These are phyloP conservation scores for Drosophila peninsularis DNA, from an alignment of 2,888 invertebrate genomes.

Conservation along the genomic window DNA sequence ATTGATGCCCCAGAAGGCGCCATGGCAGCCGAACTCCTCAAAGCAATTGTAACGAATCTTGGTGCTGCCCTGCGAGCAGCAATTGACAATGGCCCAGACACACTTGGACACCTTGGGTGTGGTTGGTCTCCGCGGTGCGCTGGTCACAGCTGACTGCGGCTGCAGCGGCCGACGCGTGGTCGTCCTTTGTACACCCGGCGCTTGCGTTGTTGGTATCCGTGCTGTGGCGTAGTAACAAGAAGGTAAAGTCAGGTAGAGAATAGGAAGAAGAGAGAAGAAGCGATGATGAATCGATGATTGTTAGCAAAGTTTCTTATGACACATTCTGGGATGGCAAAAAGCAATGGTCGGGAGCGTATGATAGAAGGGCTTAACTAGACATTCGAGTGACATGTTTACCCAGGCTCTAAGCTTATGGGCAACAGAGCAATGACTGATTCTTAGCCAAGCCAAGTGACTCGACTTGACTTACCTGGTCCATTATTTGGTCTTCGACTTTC, in stretches of 20 bases:
- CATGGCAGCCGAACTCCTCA: conserved; percentile 89
- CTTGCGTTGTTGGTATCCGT: conserved; percentile 1
- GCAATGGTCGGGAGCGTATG: not conserved
- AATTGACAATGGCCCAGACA: conserved; percentile 91
- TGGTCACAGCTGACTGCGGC: not conserved
- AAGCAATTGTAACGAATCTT: conserved; percentile 88
- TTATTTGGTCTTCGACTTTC: conserved; percentile 2
- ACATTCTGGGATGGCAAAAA: not conserved
- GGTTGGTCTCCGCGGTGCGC: not conserved
- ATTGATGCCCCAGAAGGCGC: conserved; percentile 89
- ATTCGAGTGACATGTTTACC: not conserved
- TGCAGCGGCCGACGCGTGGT: not conserved
- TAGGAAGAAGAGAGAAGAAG: conserved; percentile 7
- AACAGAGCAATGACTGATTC: not conserved
- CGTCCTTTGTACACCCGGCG: not conserved
- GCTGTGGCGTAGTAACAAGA: conserved; percentile 63
- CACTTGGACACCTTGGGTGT: conserved; percentile 86
- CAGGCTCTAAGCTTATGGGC: not conserved
- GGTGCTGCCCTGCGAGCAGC: conserved; percentile 87
- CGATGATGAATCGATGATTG: conserved; percentile 3
- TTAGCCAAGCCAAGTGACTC: not conserved
- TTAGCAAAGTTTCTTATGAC: not conserved
- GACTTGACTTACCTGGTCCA: conserved; percentile 24
- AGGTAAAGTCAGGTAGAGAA: conserved; percentile 21
- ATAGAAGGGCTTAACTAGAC: not conserved